Conservation (phyloP, 2,888 invertebrate species). For the Diarsia dahlii region DNA sequence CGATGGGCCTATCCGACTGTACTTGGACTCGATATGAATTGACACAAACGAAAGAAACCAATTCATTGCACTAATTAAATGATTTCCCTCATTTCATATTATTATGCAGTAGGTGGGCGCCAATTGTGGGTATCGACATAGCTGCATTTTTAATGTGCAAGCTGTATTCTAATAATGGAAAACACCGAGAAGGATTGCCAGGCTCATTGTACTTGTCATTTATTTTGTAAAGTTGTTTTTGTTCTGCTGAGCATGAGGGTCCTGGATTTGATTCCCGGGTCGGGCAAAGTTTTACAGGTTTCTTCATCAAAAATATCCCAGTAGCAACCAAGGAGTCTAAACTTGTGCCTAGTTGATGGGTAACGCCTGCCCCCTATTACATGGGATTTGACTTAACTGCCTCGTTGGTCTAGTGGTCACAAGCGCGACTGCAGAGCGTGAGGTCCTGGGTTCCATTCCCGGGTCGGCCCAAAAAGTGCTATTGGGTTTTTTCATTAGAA, state of each 20-base stretch:
- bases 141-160: background rate
- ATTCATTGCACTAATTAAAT: slow-evolving; percentile 55
- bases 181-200: background rate
- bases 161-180: background rate
- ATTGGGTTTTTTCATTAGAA: too few relatives aligned
- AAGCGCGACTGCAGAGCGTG: too few relatives aligned
- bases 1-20: slow-evolving; percentile 75
- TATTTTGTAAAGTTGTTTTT: background rate
- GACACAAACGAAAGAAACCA: slow-evolving; percentile 59
- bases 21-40: slow-evolving; percentile 75
- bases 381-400: too few relatives aligned
- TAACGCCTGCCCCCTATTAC: too few relatives aligned
- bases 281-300: background rate
- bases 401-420: too few relatives aligned
- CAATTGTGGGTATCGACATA: background rate
- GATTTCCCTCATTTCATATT: slow-evolving; percentile 49
- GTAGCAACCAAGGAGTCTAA: background rate
- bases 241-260: background rate
- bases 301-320: background rate
- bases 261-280: background rate
- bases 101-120: background rate
- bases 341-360: too few relatives aligned
- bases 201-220: background rate
- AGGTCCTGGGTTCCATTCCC: too few relatives aligned
- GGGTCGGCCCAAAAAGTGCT: too few relatives aligned